phyloP scores from a whole-genome alignment of 1,140 invertebrate genomes.

The Papilio xuthus region DNA sequence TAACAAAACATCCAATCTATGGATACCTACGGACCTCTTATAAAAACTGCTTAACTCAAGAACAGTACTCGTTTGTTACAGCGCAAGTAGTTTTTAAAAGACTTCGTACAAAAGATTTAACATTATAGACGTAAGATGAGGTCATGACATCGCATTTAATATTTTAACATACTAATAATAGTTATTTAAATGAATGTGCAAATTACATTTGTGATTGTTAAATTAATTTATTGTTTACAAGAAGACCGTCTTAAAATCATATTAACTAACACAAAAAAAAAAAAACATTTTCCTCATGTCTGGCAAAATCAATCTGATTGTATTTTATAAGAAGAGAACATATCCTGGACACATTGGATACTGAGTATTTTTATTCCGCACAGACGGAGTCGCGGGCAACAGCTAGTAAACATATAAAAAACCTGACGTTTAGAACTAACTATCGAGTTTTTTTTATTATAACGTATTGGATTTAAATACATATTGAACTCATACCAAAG shows the following conservation, averaged over 20 bases:
- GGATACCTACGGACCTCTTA: too few species aligned
- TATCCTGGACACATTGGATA: too few species aligned
- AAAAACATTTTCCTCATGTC: background rate
- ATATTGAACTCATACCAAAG: background rate
- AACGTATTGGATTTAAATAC: background rate
- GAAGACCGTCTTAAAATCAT: too few species aligned
- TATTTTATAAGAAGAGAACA: too few species aligned
- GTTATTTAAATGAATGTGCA: background rate
- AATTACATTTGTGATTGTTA: background rate
- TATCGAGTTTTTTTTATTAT: constrained; percentile 26
- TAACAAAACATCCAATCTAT: too few species aligned
- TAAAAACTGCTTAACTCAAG: too few species aligned
- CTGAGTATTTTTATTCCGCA: too few species aligned
- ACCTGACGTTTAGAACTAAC: background rate
- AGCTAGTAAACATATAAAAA: too few species aligned
- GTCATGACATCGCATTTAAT: background rate
- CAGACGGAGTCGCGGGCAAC: too few species aligned
- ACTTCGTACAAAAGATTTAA: background rate
- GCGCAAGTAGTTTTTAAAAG: too few species aligned
- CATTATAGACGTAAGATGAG: background rate
- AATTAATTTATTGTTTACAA: too few species aligned
- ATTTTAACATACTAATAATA: background rate
- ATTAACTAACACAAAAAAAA: background rate
- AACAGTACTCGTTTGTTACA: too few species aligned
- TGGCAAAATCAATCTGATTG: background rate